Conservation (phyloP, 1,140 invertebrate genomes). For the Drosophila nigrodunni region DNA sequence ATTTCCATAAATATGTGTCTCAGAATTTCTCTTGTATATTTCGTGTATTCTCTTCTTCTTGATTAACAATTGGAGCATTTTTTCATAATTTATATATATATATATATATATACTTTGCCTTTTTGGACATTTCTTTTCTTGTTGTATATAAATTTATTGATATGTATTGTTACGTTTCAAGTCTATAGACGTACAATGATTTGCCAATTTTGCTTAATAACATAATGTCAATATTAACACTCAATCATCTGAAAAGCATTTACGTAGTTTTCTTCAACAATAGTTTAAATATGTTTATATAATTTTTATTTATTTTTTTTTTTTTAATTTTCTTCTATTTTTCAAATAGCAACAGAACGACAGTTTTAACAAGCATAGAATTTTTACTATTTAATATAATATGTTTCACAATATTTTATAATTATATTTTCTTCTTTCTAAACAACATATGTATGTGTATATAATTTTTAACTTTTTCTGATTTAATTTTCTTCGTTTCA, state of each 20-base stretch:
- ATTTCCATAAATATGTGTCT: conserved; percentile 44
- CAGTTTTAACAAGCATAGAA: conserved; percentile 54
- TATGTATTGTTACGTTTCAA: conserved; percentile 82
- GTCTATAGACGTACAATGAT: conserved; percentile 68
- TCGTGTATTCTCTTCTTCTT: conserved; percentile 54
- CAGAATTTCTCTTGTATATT: conserved; percentile 65
- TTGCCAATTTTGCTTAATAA: conserved; percentile 18
- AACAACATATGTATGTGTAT: too few relatives aligned
- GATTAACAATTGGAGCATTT: conserved; percentile 58
- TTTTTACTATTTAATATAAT: not conserved
- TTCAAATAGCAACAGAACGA: conserved; percentile 60
- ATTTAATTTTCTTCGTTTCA: not conserved
- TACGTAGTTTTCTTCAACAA: conserved; percentile 20
- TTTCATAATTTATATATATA: conserved; percentile 29
- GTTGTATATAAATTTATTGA: conserved; percentile 53
- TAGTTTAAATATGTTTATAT: conserved; percentile 11
- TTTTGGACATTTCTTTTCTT: conserved; percentile 10
- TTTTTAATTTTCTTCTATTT: conserved; percentile 23
- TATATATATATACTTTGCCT: conserved; percentile 42
- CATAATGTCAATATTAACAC: conserved; percentile 5
- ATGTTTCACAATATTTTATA: not conserved
- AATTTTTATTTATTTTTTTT: conserved; percentile 21
- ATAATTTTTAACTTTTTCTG: too few relatives aligned
- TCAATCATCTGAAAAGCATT: conserved; percentile 6
- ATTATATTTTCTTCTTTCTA: conserved; percentile 20